Conservation (phyloP, 1,140 invertebrate genomes). For the Teleopsis dalmanni region DNA sequence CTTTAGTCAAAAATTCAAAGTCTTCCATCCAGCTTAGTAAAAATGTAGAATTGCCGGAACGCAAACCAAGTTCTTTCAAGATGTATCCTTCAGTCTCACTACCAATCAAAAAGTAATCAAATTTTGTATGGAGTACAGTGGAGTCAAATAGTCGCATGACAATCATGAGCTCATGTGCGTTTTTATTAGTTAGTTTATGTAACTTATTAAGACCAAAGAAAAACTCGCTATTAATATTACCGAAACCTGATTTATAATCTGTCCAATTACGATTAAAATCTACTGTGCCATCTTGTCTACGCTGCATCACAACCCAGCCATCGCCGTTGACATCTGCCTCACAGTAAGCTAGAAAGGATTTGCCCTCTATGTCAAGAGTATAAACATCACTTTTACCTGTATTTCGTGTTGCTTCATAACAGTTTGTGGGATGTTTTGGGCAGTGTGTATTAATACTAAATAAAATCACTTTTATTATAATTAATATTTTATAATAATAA, state of each 20-base stretch:
- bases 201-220: slow-evolving; percentile 56
- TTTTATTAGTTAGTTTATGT: slow-evolving; percentile 50
- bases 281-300: slow-evolving; percentile 53
- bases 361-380: too few species aligned
- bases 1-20: slow-evolving; percentile 27
- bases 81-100: slow-evolving; percentile 56
- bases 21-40: slow-evolving; percentile 21
- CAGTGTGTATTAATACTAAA: too few species aligned
- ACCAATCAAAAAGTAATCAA: slow-evolving; percentile 58
- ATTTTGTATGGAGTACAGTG: slow-evolving; percentile 50
- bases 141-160: slow-evolving; percentile 55
- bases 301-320: slow-evolving; percentile 59
- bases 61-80: slow-evolving; percentile 54
- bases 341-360: too few species aligned
- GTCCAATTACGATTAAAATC: slow-evolving; percentile 56
- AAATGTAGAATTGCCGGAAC: slow-evolving; percentile 24
- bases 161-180: slow-evolving; percentile 56
- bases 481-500: too few species aligned
- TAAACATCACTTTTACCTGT: too few species aligned
- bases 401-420: too few species aligned
- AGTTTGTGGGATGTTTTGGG: too few species aligned
- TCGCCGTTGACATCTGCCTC: slow-evolving; percentile 7
- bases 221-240: slow-evolving; percentile 53
- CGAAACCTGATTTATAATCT: slow-evolving; percentile 58
- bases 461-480: too few species aligned